phyloP scores from a whole-genome alignment of 2,113 vertebrate species.

The Hemiprocne comata region DNA sequence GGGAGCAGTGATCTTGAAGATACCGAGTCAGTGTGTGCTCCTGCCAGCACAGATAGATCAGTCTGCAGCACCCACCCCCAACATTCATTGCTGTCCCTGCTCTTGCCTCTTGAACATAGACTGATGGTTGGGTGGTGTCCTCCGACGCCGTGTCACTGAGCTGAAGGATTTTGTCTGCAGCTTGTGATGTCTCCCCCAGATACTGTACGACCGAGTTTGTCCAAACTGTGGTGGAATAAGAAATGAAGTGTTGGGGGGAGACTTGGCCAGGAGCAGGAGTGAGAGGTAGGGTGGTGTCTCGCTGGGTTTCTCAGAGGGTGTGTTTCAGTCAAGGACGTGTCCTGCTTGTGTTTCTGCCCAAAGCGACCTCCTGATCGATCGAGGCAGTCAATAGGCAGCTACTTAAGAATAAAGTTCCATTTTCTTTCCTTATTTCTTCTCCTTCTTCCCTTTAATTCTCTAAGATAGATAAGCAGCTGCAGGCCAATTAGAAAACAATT shows the following conservation, averaged over 20 bases:
- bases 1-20: neutral
- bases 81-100: neutral
- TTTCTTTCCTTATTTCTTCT: conserved; percentile 36
- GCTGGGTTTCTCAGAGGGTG: neutral
- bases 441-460: conserved; percentile 69
- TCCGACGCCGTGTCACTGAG: neutral
- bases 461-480: conserved; percentile 69
- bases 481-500: conserved; percentile 77
- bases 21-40: rapidly evolving
- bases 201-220: rapidly evolving
- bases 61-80: neutral
- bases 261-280: neutral
- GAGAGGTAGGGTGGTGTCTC: neutral
- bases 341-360: neutral
- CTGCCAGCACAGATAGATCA: neutral
- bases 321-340: neutral
- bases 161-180: neutral
- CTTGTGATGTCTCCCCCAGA: rapidly evolving
- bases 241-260: neutral
- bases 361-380: conserved; percentile 64
- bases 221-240: rapidly evolving
- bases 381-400: conserved; percentile 44
- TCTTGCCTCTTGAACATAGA: rapidly evolving
- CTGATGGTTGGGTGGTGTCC: neutral
- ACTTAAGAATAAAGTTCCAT: conserved; percentile 57